Evolutionary conservation across 30 jellyfish, hydroid and myxozoan species (phyloP), one percentile per base, ranked within the genome.

Genomic region (Thelohanellus kitauei): DNA sequence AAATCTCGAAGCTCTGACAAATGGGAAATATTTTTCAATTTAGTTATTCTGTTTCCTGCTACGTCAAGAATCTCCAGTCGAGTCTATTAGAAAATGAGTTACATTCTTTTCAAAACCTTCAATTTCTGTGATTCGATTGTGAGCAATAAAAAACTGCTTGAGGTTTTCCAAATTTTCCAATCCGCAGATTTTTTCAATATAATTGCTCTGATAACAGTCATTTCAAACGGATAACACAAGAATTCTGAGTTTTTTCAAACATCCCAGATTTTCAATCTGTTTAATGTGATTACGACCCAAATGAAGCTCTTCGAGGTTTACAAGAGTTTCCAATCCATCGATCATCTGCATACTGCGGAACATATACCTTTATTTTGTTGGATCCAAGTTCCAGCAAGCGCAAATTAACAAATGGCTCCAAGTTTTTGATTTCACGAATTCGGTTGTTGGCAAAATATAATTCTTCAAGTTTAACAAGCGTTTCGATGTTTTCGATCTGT

Each of bases 331-430:
- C 4, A 68, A 65, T 29, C 71, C 63, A 24, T 68, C 90, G 13
- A 68, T 64, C 49, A 43, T 59, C 90, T 68, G 41, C 25, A 25
- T 35, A 14, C 14, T 20, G n/a, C 13, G 20, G 39, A 16, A 3
- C n/a, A 50, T 18, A 35, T 49, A 68, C 90, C 68, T 85, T 21
- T 23, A 68, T 68, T 30, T 66, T 37, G 45, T 68, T 68, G 1
- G 90, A 58, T 0, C 90, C 90, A 19, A 68, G 82, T 37, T 68
- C 90, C 46, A 68, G 59, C 90, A 68, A 58, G 22, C 49, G 51
- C 47, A 68, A 44, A 32, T 58, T 68, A 0, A 59, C 45, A 35
- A 68, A 30, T 23, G 47, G 23, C 14, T 65, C 40, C n/a, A 68
- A 13, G 27, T 59, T 54, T 51, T 68, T 73, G 29, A 68, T 68